Conservation (phyloP, 1,140 invertebrate genomes). For the Sitophilus oryzae region DNA sequence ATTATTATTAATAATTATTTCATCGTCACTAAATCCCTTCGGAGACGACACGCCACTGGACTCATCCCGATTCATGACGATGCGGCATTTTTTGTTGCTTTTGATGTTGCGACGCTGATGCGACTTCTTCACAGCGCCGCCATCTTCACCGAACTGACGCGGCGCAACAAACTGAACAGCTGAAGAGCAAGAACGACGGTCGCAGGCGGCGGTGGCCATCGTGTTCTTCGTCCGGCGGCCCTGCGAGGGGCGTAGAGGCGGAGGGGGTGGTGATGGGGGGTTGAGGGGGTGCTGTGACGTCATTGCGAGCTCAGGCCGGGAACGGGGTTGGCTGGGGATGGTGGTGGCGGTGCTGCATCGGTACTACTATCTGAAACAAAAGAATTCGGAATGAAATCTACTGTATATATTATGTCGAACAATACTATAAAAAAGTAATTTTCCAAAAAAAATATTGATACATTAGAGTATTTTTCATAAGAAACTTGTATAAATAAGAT, state of each 20-base stretch:
- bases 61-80: too few species aligned
- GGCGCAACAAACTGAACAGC: neutral
- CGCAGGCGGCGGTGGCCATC: neutral
- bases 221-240: neutral
- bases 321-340: neutral
- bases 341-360: neutral
- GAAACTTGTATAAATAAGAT: too few species aligned
- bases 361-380: slow-evolving; percentile 8
- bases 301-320: neutral
- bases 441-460: too few species aligned
- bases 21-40: neutral
- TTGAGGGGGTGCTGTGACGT: neutral
- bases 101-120: neutral
- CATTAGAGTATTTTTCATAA: too few species aligned
- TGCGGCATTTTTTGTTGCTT: neutral
- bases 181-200: neutral
- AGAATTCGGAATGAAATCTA: neutral
- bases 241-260: neutral
- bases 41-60: neutral
- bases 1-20: neutral
- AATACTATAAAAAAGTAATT: too few species aligned
- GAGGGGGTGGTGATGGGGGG: neutral
- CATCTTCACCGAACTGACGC: neutral
- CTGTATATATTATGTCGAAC: neutral
- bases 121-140: neutral